These are phyloP conservation scores for Nebria salina DNA, from an alignment of 2,888 invertebrate genomes.

Conservation along the genomic window DNA sequence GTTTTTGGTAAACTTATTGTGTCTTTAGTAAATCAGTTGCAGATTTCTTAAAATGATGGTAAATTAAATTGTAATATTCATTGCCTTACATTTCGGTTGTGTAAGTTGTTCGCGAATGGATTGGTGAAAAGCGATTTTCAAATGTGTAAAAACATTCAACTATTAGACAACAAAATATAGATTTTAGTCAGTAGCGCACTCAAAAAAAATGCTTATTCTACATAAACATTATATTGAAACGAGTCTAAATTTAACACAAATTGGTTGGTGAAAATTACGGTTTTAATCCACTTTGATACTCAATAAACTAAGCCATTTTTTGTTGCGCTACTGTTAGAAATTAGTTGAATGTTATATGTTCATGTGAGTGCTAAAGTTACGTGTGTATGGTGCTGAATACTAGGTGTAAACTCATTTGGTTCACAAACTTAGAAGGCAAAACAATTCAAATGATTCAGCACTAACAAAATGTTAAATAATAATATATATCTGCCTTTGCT, in stretches of 20 bases:
- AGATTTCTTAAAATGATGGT: slow-evolving; percentile 3
- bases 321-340: neutral
- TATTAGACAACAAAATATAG: neutral
- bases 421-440: neutral
- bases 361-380: neutral
- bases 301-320: no score
- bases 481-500: slow-evolving; percentile 30
- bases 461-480: slow-evolving; percentile 4
- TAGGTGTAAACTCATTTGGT: neutral
- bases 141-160: neutral
- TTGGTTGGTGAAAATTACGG: no score
- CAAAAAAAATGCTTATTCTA: neutral
- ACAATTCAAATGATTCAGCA: slow-evolving; percentile 6
- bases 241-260: no score
- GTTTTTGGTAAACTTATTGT: neutral
- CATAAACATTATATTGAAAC: no score
- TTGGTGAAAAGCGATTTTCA: neutral
- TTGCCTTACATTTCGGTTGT: neutral
- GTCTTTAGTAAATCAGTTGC: neutral
- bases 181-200: neutral
- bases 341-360: neutral
- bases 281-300: no score
- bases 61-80: slow-evolving; percentile 10
- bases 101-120: neutral
- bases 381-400: neutral